Base-by-base conservation (phyloP, 2,888 invertebrate species). In the Orchesella flavescens region DNA sequence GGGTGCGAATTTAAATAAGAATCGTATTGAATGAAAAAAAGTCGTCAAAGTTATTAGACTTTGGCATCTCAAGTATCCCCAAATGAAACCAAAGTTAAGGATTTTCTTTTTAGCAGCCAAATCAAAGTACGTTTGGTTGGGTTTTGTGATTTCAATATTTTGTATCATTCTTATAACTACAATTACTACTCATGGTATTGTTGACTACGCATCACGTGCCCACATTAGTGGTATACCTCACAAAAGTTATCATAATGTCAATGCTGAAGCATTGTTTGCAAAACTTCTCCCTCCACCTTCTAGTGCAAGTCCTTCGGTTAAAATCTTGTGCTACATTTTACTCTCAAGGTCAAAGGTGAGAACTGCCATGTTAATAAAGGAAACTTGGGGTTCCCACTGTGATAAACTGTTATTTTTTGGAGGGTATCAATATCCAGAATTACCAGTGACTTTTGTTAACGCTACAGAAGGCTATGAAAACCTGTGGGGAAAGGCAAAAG, bases 401-500 rank as follows among this genome's bases (percentile, higher is more conserved):
- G 88, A 88, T 61, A 75, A 85, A 43, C 43, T 88, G 5, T 13
- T 88, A 7, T 88, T 88, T 68, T 88, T 77, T 68, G 87, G 87
- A 9, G 66, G 83, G 5, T 87, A 86, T 61, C 75, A 84, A 15
- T 84, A 83, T 65, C 72, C 78, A 5, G 78, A 85, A 10, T 21
- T 88, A 1, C 84, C 85, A 3, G 86, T 88, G 0, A 85, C 81
- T 4, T 75, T 65, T 24, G 15, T 87, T 1, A 85, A 87, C 66
- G 80, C 84, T 2, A 83, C 79, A 1, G 88, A 88, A 81, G 86
- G 87, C 0, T 88, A 87, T 59, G 74, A 80, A 66, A 82, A 85
- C 24, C 77, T 88, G 10, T 88, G 88, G 87, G 86, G 86, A n/a
- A 88, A 88, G 72, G 83, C 87, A 15, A 86, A 87, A 74, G 85